Conservation (phyloP, 2,797 vertebrate species). For the Glossophaga mutica region DNA sequence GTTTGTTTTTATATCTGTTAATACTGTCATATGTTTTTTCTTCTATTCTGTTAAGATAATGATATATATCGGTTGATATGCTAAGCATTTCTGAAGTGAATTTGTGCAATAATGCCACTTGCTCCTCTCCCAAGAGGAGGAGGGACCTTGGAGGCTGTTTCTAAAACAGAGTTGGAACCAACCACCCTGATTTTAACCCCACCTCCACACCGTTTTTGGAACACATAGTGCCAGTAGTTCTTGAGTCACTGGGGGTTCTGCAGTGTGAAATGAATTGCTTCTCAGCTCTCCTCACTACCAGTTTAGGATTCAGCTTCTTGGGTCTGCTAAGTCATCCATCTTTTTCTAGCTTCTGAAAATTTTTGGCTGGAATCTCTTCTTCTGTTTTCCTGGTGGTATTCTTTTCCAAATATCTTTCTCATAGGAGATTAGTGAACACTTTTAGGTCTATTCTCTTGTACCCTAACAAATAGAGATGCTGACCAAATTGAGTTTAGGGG, state of each 20-base stretch:
- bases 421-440: slow-evolving; percentile 19
- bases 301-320: slow-evolving; percentile 27
- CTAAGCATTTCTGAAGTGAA: not conserved
- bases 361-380: slow-evolving; percentile 20
- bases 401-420: slow-evolving; percentile 47
- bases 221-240: not conserved
- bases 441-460: not conserved
- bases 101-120: not conserved
- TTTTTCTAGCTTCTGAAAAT: slow-evolving; percentile 45
- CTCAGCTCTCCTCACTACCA: not conserved
- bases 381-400: slow-evolving; percentile 24
- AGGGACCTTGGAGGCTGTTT: not conserved
- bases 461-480: slow-evolving; percentile 44
- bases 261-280: not conserved
- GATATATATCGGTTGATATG: not conserved
- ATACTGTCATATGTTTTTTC: not conserved
- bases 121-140: not conserved
- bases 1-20: not conserved
- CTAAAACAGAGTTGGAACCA: not conserved
- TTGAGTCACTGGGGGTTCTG: not conserved
- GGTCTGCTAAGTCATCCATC: not conserved
- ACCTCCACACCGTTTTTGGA: not conserved
- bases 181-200: not conserved
- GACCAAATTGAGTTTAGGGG: slow-evolving; percentile 30
- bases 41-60: not conserved